phyloP scores from a whole-genome alignment of 2,797 vertebrate species.

The Eidolon dupreanum region DNA sequence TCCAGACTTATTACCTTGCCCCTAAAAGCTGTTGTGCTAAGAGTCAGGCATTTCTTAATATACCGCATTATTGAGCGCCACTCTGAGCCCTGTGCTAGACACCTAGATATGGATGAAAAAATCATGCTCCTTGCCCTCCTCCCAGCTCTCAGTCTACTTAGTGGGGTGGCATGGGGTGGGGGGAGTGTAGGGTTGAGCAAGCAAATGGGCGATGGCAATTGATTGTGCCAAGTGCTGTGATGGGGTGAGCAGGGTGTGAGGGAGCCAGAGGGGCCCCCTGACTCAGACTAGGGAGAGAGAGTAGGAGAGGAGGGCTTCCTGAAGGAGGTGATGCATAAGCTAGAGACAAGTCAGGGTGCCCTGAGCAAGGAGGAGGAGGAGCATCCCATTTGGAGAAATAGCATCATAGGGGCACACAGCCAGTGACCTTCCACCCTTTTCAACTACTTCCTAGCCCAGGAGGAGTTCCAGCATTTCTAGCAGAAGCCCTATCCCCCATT shows the following conservation, averaged over 20 bases:
- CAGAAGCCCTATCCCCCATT: fast-evolving
- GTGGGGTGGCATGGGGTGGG: fast-evolving
- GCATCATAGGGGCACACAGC: neutral
- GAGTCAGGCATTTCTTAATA: neutral
- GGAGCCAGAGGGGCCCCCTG: neutral
- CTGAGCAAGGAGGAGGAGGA: neutral
- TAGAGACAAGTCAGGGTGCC: too few relatives aligned
- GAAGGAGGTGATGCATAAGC: neutral
- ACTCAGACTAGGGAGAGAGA: neutral
- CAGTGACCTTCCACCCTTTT: neutral
- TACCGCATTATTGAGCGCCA: neutral
- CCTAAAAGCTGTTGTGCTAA: neutral
- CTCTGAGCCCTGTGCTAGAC: neutral
- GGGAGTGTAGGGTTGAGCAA: neutral
- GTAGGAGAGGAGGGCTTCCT: neutral
- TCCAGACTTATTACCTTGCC: neutral
- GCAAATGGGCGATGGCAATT: too few relatives aligned
- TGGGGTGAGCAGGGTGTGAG: neutral
- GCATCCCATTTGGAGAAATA: neutral
- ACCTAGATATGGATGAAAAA: neutral
- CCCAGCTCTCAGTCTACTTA: neutral
- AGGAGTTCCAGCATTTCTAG: neutral
- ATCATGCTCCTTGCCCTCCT: neutral
- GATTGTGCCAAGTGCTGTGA: neutral
- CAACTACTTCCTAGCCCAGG: neutral